These are phyloP conservation scores for Melanargia galathea DNA, from an alignment of 2,888 invertebrate genomes.

Conservation along the genomic window DNA sequence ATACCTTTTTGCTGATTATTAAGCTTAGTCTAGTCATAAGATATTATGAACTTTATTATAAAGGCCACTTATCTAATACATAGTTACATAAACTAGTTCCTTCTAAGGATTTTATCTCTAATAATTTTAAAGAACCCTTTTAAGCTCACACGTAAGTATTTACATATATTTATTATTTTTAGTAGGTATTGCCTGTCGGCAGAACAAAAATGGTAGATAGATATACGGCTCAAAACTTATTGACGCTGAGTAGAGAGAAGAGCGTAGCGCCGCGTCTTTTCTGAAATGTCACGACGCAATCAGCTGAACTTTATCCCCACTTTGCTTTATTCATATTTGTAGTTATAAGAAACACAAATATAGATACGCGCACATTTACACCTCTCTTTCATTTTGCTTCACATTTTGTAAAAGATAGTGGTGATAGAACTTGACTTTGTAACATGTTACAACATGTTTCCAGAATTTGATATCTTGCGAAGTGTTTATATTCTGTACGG, in stretches of 20 bases:
- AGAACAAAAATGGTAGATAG: not conserved
- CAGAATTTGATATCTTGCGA: too few relatives aligned
- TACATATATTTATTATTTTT: not conserved
- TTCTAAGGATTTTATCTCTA: not conserved
- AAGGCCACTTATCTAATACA: conserved; percentile 29
- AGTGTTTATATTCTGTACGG: too few relatives aligned
- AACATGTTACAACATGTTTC: too few relatives aligned
- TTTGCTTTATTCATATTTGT: too few relatives aligned
- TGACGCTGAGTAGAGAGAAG: not conserved
- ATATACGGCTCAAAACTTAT: too few relatives aligned
- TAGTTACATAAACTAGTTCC: conserved; percentile 2
- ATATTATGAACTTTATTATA: conserved; percentile 34
- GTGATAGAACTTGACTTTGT: too few relatives aligned
- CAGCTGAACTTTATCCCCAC: too few relatives aligned
- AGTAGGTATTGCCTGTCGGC: not conserved
- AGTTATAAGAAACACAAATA: too few relatives aligned
- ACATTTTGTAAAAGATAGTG: too few relatives aligned
- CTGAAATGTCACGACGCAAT: not conserved
- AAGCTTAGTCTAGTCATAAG: conserved; percentile 36
- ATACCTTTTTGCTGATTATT: not conserved
- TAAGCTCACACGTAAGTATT: not conserved
- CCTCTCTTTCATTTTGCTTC: too few relatives aligned
- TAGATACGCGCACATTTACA: too few relatives aligned
- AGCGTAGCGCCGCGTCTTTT: not conserved
- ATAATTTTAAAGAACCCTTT: not conserved